These are phyloP conservation scores for Aurelia coerulea DNA, from an alignment of 30 jellyfish, hydroid and myxozoan species.

Conservation along the genomic window DNA sequence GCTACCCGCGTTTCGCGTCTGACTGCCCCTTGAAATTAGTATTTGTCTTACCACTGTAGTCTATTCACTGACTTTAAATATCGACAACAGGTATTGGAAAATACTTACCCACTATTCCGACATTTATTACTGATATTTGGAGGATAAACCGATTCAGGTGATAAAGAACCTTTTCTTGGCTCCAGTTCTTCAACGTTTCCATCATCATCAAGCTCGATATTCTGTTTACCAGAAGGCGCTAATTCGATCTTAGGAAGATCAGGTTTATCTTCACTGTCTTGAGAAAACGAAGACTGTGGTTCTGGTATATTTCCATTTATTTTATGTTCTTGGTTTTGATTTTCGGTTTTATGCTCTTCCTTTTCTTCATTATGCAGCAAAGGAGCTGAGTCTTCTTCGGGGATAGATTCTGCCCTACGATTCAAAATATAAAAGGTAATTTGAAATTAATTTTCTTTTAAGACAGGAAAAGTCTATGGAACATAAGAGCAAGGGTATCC, in stretches of 20 bases:
- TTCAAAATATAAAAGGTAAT: no score
- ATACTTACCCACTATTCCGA: no score
- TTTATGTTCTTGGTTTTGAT: not conserved
- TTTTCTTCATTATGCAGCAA: constrained; percentile 21
- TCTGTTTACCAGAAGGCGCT: not conserved
- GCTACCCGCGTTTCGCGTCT: no score
- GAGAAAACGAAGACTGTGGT: constrained; percentile 19
- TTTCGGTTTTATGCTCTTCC: not conserved
- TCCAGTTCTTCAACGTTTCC: constrained; percentile 4
- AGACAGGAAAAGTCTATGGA: not conserved
- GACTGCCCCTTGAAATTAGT: no score
- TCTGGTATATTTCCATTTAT: constrained; percentile 29
- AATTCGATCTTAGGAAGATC: constrained; percentile 17
- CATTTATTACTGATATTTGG: not conserved
- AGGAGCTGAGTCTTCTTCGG: constrained; percentile 20
- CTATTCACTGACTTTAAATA: no score
- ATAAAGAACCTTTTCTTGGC: not conserved
- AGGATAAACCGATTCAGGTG: constrained; percentile 10
- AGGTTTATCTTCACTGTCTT: constrained; percentile 16
- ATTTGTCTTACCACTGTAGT: no score
- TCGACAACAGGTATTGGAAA: no score
- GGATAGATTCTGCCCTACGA: constrained; percentile 12
- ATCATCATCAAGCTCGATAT: not conserved
- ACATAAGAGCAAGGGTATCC: no score
- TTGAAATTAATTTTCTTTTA: not conserved